phyloP scores from a whole-genome alignment of 2,113 vertebrate genomes.

The Octodon degus region DNA sequence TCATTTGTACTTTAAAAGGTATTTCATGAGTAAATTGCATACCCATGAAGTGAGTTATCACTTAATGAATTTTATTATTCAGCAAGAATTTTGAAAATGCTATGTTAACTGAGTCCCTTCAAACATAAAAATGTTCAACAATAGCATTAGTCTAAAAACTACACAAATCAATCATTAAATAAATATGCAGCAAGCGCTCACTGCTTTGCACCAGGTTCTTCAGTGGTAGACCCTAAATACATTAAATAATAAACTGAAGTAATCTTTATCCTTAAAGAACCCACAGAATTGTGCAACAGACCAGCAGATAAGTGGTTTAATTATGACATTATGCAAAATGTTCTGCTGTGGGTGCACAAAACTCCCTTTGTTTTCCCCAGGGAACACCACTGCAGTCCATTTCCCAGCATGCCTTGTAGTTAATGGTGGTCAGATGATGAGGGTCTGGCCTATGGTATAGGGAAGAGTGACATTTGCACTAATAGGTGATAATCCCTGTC shows the following conservation, averaged over 20 bases:
- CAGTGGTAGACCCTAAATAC: background rate
- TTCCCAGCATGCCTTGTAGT: background rate
- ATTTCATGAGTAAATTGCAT: background rate
- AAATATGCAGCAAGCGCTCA: background rate
- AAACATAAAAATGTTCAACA: constrained; percentile 3
- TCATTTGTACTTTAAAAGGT: constrained; percentile 35
- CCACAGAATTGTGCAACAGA: background rate
- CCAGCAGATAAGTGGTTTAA: constrained; percentile 37
- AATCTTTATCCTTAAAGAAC: background rate
- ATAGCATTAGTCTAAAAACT: constrained; percentile 18
- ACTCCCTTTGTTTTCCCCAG: background rate
- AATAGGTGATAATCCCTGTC: background rate
- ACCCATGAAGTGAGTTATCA: background rate
- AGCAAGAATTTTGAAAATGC: constrained; percentile 47
- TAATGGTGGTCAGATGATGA: background rate
- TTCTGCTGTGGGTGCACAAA: background rate
- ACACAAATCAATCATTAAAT: background rate
- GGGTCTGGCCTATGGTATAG: background rate
- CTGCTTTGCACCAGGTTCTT: background rate
- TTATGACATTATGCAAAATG: background rate
- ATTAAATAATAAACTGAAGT: background rate
- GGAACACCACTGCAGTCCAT: background rate
- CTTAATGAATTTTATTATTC: constrained; percentile 38
- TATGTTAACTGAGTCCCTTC: background rate
- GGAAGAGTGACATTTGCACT: background rate